These are phyloP conservation scores for Sisyra nigra DNA, from an alignment of 2,888 invertebrate species.

Conservation along the genomic window DNA sequence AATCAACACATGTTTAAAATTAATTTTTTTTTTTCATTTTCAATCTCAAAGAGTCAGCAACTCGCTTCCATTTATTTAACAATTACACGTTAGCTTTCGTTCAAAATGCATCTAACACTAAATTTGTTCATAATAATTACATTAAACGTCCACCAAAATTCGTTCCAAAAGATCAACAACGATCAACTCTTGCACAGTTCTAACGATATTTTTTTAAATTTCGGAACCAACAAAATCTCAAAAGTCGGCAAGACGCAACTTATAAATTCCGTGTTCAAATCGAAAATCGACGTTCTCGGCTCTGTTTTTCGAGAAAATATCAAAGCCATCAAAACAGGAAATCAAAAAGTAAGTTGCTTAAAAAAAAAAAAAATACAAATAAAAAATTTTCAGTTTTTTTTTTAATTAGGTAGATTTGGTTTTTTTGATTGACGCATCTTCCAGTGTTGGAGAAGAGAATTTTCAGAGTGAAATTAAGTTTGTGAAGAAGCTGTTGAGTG, in stretches of 20 bases:
- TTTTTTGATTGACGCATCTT: conserved; percentile 53
- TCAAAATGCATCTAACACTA: too few relatives aligned
- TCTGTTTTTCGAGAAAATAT: conserved; percentile 36
- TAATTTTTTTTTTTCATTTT: too few relatives aligned
- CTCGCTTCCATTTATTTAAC: neutral
- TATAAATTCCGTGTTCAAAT: conserved; percentile 27
- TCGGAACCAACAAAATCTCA: neutral
- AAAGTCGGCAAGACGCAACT: neutral
- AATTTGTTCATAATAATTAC: too few relatives aligned
- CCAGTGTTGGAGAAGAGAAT: conserved; percentile 46
- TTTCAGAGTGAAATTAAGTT: conserved; percentile 50
- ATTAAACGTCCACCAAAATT: neutral
- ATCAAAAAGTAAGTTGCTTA: conserved; percentile 7
- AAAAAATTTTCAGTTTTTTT: neutral
- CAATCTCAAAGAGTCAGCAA: too few relatives aligned
- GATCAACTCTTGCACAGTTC: neutral
- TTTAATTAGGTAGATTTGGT: conserved; percentile 36
- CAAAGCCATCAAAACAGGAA: conserved; percentile 26
- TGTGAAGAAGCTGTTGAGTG: conserved; percentile 38
- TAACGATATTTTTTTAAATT: conserved; percentile 6
- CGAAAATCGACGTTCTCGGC: conserved; percentile 36
- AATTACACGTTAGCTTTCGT: too few relatives aligned
- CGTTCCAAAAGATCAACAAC: neutral
- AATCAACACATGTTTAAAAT: too few relatives aligned
- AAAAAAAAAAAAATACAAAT: neutral